Evolutionary conservation across 2,888 invertebrate genomes (phyloP), one percentile per base, ranked within the genome.

Genomic region (Tipula helvola): DNA sequence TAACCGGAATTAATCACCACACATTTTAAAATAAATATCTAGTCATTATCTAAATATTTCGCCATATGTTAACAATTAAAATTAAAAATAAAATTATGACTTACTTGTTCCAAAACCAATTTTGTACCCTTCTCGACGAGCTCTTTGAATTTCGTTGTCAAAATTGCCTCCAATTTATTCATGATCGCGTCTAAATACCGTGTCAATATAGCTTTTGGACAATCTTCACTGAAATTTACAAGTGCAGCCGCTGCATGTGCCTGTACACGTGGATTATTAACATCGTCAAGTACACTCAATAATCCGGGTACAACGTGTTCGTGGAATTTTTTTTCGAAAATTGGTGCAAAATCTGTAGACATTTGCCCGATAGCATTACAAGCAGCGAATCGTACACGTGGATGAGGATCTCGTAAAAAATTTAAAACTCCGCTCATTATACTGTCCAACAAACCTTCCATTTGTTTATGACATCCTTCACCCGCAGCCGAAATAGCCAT

Each of bases 291-390:
- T 71, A 98, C 94, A 92, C 95, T 93, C 71, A 99, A 92, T 47
- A 99, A 93, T 13, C 97, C 97, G 10, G 98, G 97, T 44, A 99
- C 96, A 85, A 99, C 98, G 92, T 96, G 96, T 88, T 96, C 96
- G 90, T 99, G 99, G 92, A 98, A 99, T 92, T 98, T 98, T 93
- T 99, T 99, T 91, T 99, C 98, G 89, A 99, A 98, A 12, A 94
- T 93, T 1, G 99, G 99, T 3, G 98, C 98, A 92, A 99, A 99
- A 92, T 99, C 99, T 0, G 99, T 97, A 0, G 99, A 97, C 97
- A 99, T 98, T 92, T 99, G 99, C 8, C 99, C 99, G 84, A 99
- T 94, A 28, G 99, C 99, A 92, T 99, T 99, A 90, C 99, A 99
- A 28, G 98, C 97, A 4, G 99, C 99, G 90, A 98, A 99, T 87